Conservation (phyloP, 2,113 vertebrate species). For the Oreochromis tanganicae region DNA sequence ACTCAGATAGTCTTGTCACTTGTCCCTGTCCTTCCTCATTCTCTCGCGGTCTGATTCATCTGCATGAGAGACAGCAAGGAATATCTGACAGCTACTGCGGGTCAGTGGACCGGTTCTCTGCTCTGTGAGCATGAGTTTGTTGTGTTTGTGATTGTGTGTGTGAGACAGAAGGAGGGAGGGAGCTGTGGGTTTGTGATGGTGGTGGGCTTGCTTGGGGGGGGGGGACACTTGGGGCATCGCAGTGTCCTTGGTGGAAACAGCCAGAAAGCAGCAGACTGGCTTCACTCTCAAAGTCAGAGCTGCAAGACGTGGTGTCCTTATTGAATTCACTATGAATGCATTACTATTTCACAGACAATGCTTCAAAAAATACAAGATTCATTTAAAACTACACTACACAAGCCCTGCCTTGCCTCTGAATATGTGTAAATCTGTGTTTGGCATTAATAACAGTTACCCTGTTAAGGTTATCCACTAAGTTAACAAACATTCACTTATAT, state of each 20-base stretch:
- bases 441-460: background rate
- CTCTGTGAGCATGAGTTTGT: background rate
- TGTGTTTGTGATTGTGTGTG: background rate
- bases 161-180: background rate
- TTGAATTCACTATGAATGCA: background rate
- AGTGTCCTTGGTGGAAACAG: slow-evolving; percentile 25
- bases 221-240: background rate
- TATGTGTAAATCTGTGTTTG: background rate
- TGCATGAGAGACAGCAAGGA: slow-evolving; percentile 15
- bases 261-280: background rate
- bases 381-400: background rate
- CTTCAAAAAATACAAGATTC: rapidly evolving
- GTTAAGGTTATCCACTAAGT: background rate
- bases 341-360: background rate
- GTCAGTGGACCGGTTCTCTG: slow-evolving; percentile 12
- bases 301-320: background rate
- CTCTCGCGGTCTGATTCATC: slow-evolving; percentile 43
- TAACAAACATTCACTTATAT: background rate
- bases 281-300: background rate
- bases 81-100: slow-evolving; percentile 19
- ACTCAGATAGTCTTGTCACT: slow-evolving; percentile 10
- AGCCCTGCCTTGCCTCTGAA: background rate
- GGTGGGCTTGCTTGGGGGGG: background rate
- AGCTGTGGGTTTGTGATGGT: background rate
- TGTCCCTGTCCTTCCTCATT: slow-evolving; percentile 13